phyloP scores from a whole-genome alignment of 2,797 vertebrate species.

The Etheostoma nigrum region DNA sequence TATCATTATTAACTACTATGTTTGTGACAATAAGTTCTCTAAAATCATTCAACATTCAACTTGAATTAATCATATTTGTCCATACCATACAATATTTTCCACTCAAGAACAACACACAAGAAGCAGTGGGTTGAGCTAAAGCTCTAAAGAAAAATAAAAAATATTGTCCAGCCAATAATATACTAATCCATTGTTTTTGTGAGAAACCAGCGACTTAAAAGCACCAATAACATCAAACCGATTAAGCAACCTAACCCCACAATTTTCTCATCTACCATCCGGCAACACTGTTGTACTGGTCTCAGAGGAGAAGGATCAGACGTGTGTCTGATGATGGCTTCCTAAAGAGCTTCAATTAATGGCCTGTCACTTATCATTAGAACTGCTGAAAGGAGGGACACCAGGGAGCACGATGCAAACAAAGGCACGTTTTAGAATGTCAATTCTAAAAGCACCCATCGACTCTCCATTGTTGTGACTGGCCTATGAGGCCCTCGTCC shows the following conservation, averaged over 20 bases:
- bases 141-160: conserved; percentile 28
- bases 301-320: conserved; percentile 81
- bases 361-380: conserved; percentile 89
- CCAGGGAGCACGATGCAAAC: conserved; percentile 89
- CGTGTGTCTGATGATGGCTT: conserved; percentile 90
- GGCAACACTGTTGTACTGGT: conserved; percentile 57
- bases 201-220: conserved; percentile 56
- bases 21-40: neutral
- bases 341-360: conserved; percentile 89
- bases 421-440: conserved; percentile 90
- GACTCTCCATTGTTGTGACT: conserved; percentile 74
- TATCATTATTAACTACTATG: too few species aligned
- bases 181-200: conserved; percentile 14
- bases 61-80: neutral
- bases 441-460: conserved; percentile 84
- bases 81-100: neutral
- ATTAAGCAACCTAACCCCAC: conserved; percentile 66
- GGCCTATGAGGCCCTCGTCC: conserved; percentile 88
- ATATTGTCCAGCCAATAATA: conserved; percentile 43
- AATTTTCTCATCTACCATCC: conserved; percentile 65
- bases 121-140: neutral
- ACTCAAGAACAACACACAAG: neutral
- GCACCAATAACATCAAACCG: conserved; percentile 66
- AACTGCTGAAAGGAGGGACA: conserved; percentile 79
- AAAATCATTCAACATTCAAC: neutral